A percentile compares a stretch with the other conserved stretches of the same genome.
Evolutionary conservation across 2,888 invertebrate genomes (phyloP).

Genomic region (Plebejus argus): DNA sequence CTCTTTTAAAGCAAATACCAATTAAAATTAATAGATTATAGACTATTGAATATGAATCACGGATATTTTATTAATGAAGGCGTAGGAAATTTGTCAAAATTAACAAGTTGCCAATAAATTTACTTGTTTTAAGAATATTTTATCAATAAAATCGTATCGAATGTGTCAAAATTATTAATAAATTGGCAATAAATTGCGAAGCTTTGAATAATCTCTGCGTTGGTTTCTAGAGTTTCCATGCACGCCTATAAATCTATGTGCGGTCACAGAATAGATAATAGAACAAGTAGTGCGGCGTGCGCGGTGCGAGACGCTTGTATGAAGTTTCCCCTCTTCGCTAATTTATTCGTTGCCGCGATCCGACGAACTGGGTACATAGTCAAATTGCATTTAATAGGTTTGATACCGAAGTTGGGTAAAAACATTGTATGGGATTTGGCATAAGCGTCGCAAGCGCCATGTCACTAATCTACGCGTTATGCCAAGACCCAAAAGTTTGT

Average conservation of each 20-base stretch:
- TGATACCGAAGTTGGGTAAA: no score
- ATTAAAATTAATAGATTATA: not conserved
- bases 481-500: no score
- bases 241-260: conserved; percentile 10
- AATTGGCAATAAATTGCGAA: not conserved
- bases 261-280: no score
- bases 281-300: no score
- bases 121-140: not conserved
- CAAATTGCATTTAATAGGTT: not conserved
- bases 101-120: not conserved
- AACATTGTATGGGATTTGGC: no score
- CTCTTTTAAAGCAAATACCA: no score
- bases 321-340: conserved; percentile 14
- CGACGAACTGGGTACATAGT: conserved; percentile 57
- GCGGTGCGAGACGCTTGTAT: conserved; percentile 9
- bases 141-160: not conserved
- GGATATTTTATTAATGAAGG: not conserved
- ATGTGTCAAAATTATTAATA: not conserved
- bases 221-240: conserved; percentile 9
- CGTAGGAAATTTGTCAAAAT: not conserved
- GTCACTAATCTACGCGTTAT: no score
- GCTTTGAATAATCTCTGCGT: not conserved
- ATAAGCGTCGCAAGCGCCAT: no score
- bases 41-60: not conserved
- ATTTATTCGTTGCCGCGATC: conserved; percentile 49